Evolutionary conservation across 2,888 invertebrate genomes (phyloP).

Genomic region (Resseliella maxima): DNA sequence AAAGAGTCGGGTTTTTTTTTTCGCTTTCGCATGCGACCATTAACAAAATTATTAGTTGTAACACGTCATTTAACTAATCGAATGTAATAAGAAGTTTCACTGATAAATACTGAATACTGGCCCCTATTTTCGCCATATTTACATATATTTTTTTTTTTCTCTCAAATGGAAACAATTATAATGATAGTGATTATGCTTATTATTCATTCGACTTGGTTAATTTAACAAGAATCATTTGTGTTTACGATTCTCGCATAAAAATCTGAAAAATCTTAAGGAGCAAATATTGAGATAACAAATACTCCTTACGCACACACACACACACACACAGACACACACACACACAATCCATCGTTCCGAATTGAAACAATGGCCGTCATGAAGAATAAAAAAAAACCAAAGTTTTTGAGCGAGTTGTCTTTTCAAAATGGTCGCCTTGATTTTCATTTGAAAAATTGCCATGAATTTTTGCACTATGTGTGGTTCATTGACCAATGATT

Average conservation of each 20-base stretch:
- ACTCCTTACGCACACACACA: not conserved
- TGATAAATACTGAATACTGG: constrained; percentile 2
- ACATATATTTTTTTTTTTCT: not conserved
- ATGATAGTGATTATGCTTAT: constrained; percentile 21
- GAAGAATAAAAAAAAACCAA: too few species aligned
- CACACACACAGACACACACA: not conserved
- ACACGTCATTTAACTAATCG: constrained; percentile 49
- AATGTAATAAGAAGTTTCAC: constrained; percentile 31
- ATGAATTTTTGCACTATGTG: not conserved
- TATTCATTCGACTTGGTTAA: not conserved
- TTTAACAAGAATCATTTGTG: not conserved
- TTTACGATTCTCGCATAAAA: not conserved
- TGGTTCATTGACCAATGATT: constrained; percentile 24
- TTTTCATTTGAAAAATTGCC: not conserved
- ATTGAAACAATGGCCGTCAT: not conserved
- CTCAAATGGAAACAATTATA: not conserved
- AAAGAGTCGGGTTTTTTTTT: not conserved
- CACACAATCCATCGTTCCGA: too few species aligned
- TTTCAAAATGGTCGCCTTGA: not conserved
- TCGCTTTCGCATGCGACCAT: not conserved
- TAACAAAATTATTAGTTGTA: constrained; percentile 43
- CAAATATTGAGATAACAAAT: not conserved
- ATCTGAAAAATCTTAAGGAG: not conserved
- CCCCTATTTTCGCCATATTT: too few species aligned
- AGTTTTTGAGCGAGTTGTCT: too few species aligned